phyloP scores from a whole-genome alignment of 2,113 vertebrate genomes.

The Rattus rattus region DNA sequence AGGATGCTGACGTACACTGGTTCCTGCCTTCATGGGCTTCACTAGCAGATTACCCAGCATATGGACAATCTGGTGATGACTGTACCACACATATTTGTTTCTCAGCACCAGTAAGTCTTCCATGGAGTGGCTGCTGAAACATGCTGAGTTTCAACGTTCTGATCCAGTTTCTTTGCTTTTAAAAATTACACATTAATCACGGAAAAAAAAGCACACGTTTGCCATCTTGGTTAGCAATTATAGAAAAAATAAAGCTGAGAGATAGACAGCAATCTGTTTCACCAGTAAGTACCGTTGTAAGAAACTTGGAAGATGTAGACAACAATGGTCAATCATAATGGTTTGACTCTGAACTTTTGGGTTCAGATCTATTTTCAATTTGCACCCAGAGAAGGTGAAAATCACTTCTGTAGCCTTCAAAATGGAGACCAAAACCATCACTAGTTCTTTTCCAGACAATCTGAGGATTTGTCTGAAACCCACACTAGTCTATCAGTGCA shows the following conservation, averaged over 20 bases:
- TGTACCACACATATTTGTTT: not conserved
- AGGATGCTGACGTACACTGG: not conserved
- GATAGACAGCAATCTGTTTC: not conserved
- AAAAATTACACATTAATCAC: not conserved
- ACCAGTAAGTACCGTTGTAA: not conserved
- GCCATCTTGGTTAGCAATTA: not conserved
- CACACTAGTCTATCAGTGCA: not conserved
- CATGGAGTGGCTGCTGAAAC: not conserved
- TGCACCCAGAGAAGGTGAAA: not conserved
- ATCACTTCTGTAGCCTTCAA: not conserved
- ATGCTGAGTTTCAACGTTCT: not conserved
- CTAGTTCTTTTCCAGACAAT: not conserved
- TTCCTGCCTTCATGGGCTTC: not conserved
- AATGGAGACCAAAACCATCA: not conserved
- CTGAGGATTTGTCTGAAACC: not conserved
- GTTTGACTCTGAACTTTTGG: not conserved
- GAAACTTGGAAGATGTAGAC: not conserved
- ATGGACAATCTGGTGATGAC: not conserved
- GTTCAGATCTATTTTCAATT: constrained; percentile 40
- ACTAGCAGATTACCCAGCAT: not conserved
- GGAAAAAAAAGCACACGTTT: not conserved
- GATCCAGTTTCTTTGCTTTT: not conserved
- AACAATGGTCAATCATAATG: not conserved
- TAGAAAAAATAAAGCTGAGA: not conserved
- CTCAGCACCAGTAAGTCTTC: not conserved